Percentiles rank a stretch among this genome's conserved stretches.
phyloP scores from a whole-genome alignment of 2,888 invertebrate species.

The Dinocampus coccinellae region DNA sequence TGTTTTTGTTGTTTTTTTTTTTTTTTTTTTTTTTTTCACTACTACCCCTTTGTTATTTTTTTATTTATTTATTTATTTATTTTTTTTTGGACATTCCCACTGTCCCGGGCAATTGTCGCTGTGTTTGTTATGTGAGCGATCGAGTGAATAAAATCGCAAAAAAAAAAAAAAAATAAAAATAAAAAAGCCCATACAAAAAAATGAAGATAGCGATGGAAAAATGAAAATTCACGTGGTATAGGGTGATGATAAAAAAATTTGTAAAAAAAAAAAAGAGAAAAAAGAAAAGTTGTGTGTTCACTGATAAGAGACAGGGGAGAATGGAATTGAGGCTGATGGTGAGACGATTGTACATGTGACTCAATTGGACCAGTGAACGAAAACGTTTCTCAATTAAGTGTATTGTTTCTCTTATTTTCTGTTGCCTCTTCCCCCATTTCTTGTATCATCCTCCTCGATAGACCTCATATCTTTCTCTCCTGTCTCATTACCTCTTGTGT shows the following conservation, averaged over 20 bases:
- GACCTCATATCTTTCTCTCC: too few species aligned
- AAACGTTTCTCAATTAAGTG: slow-evolving; percentile 52
- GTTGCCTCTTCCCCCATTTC: too few species aligned
- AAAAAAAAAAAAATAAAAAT: neutral
- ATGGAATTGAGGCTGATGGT: slow-evolving; percentile 7
- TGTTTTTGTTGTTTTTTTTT: neutral
- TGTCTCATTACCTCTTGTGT: neutral
- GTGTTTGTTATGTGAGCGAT: slow-evolving; percentile 33
- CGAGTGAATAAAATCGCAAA: slow-evolving; percentile 17
- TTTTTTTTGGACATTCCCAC: slow-evolving; percentile 9
- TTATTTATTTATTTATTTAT: too few species aligned
- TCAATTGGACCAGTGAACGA: slow-evolving; percentile 44
- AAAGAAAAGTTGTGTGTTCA: slow-evolving; percentile 13
- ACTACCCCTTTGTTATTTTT: neutral
- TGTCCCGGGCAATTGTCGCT: slow-evolving; percentile 21
- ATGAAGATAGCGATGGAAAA: slow-evolving; percentile 13
- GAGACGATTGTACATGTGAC: slow-evolving; percentile 17
- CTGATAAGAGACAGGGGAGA: slow-evolving; percentile 3
- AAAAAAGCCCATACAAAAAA: neutral
- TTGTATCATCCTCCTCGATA: too few species aligned
- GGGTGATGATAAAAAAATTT: slow-evolving; percentile 3
- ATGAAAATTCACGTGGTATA: neutral
- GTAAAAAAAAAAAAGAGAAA: too few species aligned
- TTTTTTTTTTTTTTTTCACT: neutral
- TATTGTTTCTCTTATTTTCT: too few species aligned